phyloP scores from a whole-genome alignment of 2,888 invertebrate species.

The Atethmia centrago region DNA sequence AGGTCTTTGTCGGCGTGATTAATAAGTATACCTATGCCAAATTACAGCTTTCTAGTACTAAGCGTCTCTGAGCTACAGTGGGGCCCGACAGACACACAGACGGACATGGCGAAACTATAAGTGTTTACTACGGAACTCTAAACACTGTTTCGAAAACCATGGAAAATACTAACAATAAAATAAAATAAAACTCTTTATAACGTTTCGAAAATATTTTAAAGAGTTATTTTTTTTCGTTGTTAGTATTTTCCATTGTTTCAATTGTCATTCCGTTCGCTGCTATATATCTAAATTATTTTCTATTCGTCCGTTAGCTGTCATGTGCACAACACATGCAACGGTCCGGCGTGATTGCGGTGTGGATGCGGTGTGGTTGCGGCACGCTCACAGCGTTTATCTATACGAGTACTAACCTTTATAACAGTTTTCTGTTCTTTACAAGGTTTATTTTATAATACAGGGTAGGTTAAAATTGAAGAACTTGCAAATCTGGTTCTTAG shows the following conservation, averaged over 20 bases:
- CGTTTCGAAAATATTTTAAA: neutral
- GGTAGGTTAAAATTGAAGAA: neutral
- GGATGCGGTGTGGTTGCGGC: conserved; percentile 26
- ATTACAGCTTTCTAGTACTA: no score
- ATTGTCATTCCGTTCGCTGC: conserved; percentile 11
- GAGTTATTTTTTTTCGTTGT: conserved; percentile 5
- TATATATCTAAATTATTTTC: conserved; percentile 36
- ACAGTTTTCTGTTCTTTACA: neutral
- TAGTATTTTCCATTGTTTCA: conserved; percentile 21
- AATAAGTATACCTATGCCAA: no score
- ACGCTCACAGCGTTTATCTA: neutral
- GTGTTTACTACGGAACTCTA: no score
- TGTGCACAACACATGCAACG: conserved; percentile 14
- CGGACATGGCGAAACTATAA: no score
- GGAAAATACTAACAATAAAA: no score
- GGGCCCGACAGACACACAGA: no score
- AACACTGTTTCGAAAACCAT: no score
- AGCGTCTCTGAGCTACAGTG: no score
- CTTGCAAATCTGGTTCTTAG: neutral
- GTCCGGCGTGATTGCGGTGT: conserved; percentile 35
- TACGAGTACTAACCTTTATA: neutral
- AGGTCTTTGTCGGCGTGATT: no score
- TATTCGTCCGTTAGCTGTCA: conserved; percentile 35
- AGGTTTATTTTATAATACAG: no score
- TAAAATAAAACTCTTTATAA: no score